Base-by-base conservation (phyloP, 64 coral and sea anemone genomes). In the Orbicella faveolata region DNA sequence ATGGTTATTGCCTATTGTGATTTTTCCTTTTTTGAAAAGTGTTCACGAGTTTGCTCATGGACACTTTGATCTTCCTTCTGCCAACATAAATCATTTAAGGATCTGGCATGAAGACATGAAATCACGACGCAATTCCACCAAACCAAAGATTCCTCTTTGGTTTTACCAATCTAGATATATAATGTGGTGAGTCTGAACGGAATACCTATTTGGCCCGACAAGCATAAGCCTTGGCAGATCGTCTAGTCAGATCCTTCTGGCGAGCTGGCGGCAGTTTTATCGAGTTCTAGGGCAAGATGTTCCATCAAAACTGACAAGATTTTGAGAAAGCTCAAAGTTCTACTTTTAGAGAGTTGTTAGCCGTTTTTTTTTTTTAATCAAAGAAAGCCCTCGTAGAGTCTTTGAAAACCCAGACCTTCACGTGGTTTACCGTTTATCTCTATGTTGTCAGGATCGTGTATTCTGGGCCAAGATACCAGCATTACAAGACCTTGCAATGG, bases 231-330 rank as follows among this genome's bases (percentile, higher is more conserved):
- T 21, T 36, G 68, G 19, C 89, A 57, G 65, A 80, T 92, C 30
- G 75, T 92, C 20, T 88, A 92, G 74, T 92, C 90, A 12, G 80
- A 91, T 59, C 62, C 86, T 30, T 89, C 86, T 25, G 19, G 4
- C 23, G 11, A 52, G 92, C 75, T 36, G 83, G 86, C 36, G 79
- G 51, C 30, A 75, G 78, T 64, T 36, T 89, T 14, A 62, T 93
- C 51, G 76, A 59, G 14, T 74, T 86, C 11, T 77, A 86, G 33
- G 69, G 59, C 68, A 83, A 93, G 62, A 41, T 87, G 34, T 93
- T 88, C 75, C 86, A 89, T 37, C 92, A 30, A 93, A 37, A 93
- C 59, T 93, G 92, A 76, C 83, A 86, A 1, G 77, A 89, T 75
- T 30, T 30, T 30, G 30, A 30, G 30, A 30, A 30, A 30, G 30